Evolutionary conservation across 2,797 vertebrate species (phyloP), one percentile per base, ranked within the genome.

Genomic region (Acanthurus lineatus): DNA sequence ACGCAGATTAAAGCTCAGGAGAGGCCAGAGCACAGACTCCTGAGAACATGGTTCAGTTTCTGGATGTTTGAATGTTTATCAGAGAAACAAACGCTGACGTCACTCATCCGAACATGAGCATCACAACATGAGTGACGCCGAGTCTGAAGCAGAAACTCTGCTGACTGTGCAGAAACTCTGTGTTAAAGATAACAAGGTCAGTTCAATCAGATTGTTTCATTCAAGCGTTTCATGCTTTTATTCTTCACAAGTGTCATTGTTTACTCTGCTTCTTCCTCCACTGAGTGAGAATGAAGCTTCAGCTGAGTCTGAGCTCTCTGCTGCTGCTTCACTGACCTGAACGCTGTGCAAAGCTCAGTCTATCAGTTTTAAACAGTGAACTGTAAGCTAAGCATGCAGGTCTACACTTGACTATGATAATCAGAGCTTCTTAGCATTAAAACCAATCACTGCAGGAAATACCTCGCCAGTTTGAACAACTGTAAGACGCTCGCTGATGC

Each of bases 401-500:
- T 96, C 96, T 96, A 96, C 90, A 96, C 96, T 95, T 94, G 85
- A 94, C 95, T 96, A 67, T 77, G 35, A 69, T 62, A 38, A 90
- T 95, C 95, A 96, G 95, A 95, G 95, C 95, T 95, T 96, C 95
- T 96, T 96, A 97, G 96, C 96, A 96, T 96, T 95, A 96, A 97
- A 97, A 97, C 96, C 96, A 97, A 97, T 97, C 97, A 96, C 97
- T 96, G 95, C 97, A 97, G 96, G 96, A 98, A 98, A 97, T 98
- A 98, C 97, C 97, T 98, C 96, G 95, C 96, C 97, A 96, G 96
- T 96, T 95, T 96, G 97, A 97, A 94, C 96, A 97, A 95, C 96
- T 94, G 97, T 96, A 97, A 97, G 96, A 96, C 94, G 97, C 96
- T 97, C 95, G 96, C 95, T 97, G 97, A 96, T 93, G 96, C 96